Evolutionary conservation across 2,888 invertebrate genomes (phyloP).

Genomic region (Epistrophe eligans): DNA sequence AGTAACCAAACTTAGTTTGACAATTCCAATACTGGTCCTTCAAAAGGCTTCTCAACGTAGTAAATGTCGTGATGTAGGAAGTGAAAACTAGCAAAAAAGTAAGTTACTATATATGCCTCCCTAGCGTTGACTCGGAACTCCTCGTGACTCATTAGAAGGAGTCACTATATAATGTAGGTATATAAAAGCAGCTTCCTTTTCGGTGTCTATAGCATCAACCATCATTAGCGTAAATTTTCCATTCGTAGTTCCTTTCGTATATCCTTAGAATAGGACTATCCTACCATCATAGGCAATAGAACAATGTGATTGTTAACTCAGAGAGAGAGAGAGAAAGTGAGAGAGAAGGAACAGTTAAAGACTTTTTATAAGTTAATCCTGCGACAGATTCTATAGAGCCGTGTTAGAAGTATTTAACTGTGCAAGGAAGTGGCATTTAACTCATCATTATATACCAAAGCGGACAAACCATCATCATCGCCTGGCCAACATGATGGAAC

Average conservation of each 20-base stretch:
- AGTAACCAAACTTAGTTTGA: neutral
- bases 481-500: neutral
- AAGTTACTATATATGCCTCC: conserved; percentile 26
- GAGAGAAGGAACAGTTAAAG: conserved; percentile 29
- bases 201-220: conserved; percentile 41
- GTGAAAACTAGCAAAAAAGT: conserved; percentile 31
- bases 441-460: conserved; percentile 59
- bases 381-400: conserved; percentile 29
- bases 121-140: conserved; percentile 54
- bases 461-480: conserved; percentile 9
- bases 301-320: conserved; percentile 53
- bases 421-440: conserved; percentile 71
- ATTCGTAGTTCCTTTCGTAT: conserved; percentile 52
- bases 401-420: conserved; percentile 52
- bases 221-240: conserved; percentile 73
- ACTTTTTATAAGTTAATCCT: conserved; percentile 59
- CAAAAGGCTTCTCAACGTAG: neutral
- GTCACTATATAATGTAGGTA: conserved; percentile 16
- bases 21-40: neutral
- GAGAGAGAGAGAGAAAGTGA: too few species aligned
- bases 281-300: conserved; percentile 36
- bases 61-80: neutral
- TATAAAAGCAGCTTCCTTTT: conserved; percentile 50
- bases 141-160: conserved; percentile 59
- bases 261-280: neutral